Evolutionary conservation across 2,113 vertebrate species (phyloP), one percentile per base, ranked within the genome.

Genomic region (Solea solea): DNA sequence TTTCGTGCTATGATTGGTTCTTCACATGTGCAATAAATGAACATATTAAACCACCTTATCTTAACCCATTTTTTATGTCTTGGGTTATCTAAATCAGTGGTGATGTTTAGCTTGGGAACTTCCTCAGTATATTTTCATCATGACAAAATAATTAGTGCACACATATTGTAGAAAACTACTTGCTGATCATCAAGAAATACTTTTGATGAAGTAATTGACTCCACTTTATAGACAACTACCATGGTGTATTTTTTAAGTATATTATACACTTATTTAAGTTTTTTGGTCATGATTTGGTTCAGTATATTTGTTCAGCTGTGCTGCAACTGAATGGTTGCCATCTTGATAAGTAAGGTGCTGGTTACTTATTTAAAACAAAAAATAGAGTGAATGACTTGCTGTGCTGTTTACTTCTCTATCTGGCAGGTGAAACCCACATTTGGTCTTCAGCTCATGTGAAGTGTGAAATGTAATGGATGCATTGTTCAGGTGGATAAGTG

Each of bases 401-500:
- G n/a, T 16, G 39, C 21, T 54, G 21, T 21, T 21, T 21, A 21
- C 21, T 21, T 21, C 21, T 21, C 42, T 27, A 44, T 9, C 21
- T 5, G 8, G 27, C 4, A 16, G 14, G 56, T 53, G 7, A 34
- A 34, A 28, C 48, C 41, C 49, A 49, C 0, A 27, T 70, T 73
- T 58, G 54, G 13, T 40, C 12, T 48, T 50, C 5, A 42, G 11
- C 58, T 62, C 49, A 68, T 56, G 54, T 48, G 48, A 72, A 48
- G 53, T 61, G 55, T 48, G 48, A 72, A 48, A 57, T 61, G 55
- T 59, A 65, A 73, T 27, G 15, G 46, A 71, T 71, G 80, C 55
- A 62, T 76, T 78, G 76, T 76, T 67, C 69, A 76, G 62, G 68
- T 76, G 51, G 55, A 40, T 49, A 55, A 27, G 49, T 52, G 48